Evolutionary conservation across 1,140 invertebrate species (phyloP), one percentile per base, ranked within the genome.

Genomic region (Drosophila lacteicornis): DNA sequence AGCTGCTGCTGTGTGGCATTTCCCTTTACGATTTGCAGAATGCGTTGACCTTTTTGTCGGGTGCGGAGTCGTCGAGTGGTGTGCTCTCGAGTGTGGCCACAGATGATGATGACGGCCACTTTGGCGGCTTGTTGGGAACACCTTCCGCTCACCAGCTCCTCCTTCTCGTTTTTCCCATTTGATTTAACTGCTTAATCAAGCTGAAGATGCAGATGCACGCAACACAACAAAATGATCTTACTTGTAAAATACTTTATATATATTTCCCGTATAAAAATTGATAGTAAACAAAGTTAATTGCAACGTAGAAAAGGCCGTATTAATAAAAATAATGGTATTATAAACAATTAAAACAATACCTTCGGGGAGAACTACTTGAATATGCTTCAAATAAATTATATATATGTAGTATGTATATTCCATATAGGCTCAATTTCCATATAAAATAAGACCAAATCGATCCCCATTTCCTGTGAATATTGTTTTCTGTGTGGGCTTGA

Each of bases 161-260:
- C 30, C 43, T 50, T 9, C 30, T 47, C 57, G 36, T 43, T n/a
- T 25, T 59, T 46, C 47, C 47, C 77, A 67, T 84, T 84, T 80
- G 79, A 88, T 70, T 83, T 87, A 87, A 87, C 83, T 87, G 83
- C 83, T 87, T 87, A 87, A 87, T 87, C 83, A 87, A 83, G 71
- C 75, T 70, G 79, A 60, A 67, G 81, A 60, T 60, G 67, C 30
- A 40, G 59, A 66, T 27, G 43, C 53, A 40, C 33, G 36, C 53
- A 55, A 19, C 53, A 40, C 17, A 36, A 30, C 6, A 30, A 30
- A 30, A 30, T 30, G 4, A 30, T 7, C 27, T 30, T 30, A 30
- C 27, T 30, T 30, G 27, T 30, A 6, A 30, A 30, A 30, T 8
- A 22, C 13, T 13, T 19, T 13, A 2, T 4, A 25, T 30, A 3